Conservation (phyloP, 2,797 vertebrate species). For the Neosilurus hyrtlii region DNA sequence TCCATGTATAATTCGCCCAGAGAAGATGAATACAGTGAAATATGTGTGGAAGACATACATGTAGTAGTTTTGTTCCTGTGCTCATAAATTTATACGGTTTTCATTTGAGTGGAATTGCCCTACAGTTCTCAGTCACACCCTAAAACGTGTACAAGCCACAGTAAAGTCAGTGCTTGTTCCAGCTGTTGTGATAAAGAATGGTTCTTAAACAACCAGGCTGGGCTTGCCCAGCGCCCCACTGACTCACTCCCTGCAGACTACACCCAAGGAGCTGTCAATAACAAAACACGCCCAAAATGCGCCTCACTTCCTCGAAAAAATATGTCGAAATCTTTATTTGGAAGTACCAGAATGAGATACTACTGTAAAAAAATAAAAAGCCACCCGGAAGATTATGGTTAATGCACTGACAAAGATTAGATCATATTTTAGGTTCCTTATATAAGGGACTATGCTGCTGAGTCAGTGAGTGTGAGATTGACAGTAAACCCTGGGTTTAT, state of each 20-base stretch:
- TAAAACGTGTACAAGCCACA: slow-evolving; percentile 2
- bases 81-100: not conserved
- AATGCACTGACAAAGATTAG: not conserved
- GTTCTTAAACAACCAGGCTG: slow-evolving; percentile 43
- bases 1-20: not conserved
- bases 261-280: slow-evolving; percentile 24
- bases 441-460: not conserved
- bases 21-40: not conserved
- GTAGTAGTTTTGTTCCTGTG: not conserved
- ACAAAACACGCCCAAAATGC: slow-evolving; percentile 28
- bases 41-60: not conserved
- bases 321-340: not conserved
- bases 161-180: slow-evolving; percentile 22
- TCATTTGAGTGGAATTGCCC: slow-evolving; percentile 8
- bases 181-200: slow-evolving; percentile 29
- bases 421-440: not conserved
- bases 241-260: slow-evolving; percentile 29
- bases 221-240: slow-evolving; percentile 38
- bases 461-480: not conserved
- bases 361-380: not conserved
- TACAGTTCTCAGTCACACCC: slow-evolving; percentile 43
- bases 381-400: not conserved
- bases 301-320: slow-evolving; percentile 17
- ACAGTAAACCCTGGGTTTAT: not conserved
- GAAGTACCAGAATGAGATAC: not conserved